Evolutionary conservation across 2,113 vertebrate species (phyloP).

Genomic region (Dolichotis patagonum): DNA sequence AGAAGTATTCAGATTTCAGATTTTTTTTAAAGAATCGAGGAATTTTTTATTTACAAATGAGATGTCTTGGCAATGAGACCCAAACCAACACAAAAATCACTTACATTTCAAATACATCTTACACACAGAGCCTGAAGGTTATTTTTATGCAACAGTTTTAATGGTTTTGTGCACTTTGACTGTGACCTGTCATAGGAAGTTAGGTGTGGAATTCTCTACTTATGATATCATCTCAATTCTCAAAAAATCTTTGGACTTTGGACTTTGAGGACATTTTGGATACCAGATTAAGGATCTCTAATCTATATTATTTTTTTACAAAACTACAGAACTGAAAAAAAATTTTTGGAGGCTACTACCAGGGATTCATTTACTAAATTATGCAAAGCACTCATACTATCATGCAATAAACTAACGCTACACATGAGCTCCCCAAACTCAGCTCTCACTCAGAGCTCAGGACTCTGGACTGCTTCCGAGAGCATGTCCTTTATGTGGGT

Average conservation of each 20-base stretch:
- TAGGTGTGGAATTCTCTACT: not conserved
- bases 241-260: not conserved
- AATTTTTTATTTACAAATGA: not conserved
- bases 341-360: not conserved
- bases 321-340: not conserved
- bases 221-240: not conserved
- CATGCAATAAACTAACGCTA: not conserved
- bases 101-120: not conserved
- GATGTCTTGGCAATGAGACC: not conserved
- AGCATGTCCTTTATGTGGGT: not conserved
- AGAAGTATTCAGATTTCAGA: not conserved
- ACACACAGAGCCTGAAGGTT: not conserved
- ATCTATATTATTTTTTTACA: not conserved
- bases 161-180: not conserved
- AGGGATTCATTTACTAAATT: not conserved
- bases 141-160: not conserved
- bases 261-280: not conserved
- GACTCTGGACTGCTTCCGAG: not conserved
- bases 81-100: not conserved
- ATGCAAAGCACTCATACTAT: not conserved
- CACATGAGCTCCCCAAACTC: accelerated
- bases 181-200: not conserved
- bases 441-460: not conserved
- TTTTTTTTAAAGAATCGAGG: not conserved
- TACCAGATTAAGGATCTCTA: not conserved